Percentiles rank a stretch among this genome's conserved stretches.
phyloP scores from a whole-genome alignment of 2,888 invertebrate genomes.

The Pardosa pseudoannulata region DNA sequence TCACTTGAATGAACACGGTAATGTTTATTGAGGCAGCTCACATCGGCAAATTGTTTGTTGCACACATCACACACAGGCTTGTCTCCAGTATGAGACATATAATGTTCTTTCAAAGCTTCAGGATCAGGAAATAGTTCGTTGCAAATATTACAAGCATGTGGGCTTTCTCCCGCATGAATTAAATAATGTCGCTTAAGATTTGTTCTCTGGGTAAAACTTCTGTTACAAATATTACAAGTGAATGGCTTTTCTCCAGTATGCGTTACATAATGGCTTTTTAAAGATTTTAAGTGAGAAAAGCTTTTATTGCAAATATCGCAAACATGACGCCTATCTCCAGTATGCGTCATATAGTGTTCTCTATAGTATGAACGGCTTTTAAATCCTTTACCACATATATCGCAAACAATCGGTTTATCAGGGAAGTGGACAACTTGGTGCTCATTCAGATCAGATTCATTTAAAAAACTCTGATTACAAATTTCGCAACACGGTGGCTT shows the following conservation, averaged over 20 bases:
- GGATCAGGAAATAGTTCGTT: conserved; percentile 50
- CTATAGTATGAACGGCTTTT: conserved; percentile 25
- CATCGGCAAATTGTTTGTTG: conserved; percentile 48
- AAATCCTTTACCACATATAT: conserved; percentile 54
- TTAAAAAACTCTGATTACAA: conserved; percentile 61
- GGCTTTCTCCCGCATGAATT: conserved; percentile 50
- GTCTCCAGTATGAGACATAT: conserved; percentile 56
- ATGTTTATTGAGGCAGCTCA: conserved; percentile 61
- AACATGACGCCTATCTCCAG: conserved; percentile 43
- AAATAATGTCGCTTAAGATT: conserved; percentile 66
- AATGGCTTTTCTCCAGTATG: conserved; percentile 64
- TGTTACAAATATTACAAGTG: conserved; percentile 50
- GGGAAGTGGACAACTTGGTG: conserved; percentile 60
- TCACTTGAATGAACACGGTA: conserved; percentile 60
- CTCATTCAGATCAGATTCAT: conserved; percentile 50
- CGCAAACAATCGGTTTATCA: conserved; percentile 52
- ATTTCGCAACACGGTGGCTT: conserved; percentile 63
- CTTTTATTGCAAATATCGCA: conserved; percentile 61
- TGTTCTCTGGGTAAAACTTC: conserved; percentile 56
- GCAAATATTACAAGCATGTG: conserved; percentile 63
- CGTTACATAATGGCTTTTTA: conserved; percentile 40
- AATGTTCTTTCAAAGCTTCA: conserved; percentile 46
- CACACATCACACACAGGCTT: conserved; percentile 63
- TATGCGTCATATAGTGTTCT: conserved; percentile 50
- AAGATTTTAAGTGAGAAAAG: conserved; percentile 53